Evolutionary conservation across 2,888 invertebrate species (phyloP).

Genomic region (Salpingus planirostris): DNA sequence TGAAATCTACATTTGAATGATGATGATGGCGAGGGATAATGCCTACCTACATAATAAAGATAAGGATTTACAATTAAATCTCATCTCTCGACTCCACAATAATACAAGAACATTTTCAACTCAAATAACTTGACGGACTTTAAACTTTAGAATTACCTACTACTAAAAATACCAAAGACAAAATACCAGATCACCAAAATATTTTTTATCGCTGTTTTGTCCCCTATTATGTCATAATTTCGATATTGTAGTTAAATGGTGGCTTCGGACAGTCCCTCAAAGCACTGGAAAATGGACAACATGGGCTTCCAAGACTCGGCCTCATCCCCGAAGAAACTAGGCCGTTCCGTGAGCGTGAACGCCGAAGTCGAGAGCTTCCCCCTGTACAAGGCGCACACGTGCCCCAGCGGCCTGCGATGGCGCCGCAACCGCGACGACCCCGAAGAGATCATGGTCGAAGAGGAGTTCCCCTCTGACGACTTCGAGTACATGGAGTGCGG

Average conservation of each 20-base stretch:
- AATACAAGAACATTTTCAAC: no score
- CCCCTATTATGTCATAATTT: no score
- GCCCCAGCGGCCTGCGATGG: slow-evolving; percentile 28
- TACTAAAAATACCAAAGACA: no score
- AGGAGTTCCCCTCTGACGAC: slow-evolving; percentile 59
- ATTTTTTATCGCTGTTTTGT: no score
- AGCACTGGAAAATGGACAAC: slow-evolving; percentile 43
- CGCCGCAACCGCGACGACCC: slow-evolving; percentile 31
- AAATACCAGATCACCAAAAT: no score
- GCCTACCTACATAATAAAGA: no score
- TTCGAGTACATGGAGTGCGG: slow-evolving; percentile 73
- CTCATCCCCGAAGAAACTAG: slow-evolving; percentile 28
- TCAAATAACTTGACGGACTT: no score
- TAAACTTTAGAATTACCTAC: no score
- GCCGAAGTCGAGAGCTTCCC: slow-evolving; percentile 37
- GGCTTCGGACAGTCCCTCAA: slow-evolving; percentile 29
- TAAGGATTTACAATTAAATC: no score
- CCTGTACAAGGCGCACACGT: slow-evolving; percentile 32
- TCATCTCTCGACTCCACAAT: no score
- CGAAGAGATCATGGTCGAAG: slow-evolving; percentile 47
- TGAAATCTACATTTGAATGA: no score
- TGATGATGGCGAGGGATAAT: no score
- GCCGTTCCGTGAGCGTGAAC: slow-evolving; percentile 42
- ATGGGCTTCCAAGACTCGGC: slow-evolving; percentile 35
- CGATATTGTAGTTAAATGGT: slow-evolving; percentile 36